These are phyloP conservation scores for Teleogryllus occipitalis DNA, from an alignment of 1,140 invertebrate genomes.

Conservation along the genomic window DNA sequence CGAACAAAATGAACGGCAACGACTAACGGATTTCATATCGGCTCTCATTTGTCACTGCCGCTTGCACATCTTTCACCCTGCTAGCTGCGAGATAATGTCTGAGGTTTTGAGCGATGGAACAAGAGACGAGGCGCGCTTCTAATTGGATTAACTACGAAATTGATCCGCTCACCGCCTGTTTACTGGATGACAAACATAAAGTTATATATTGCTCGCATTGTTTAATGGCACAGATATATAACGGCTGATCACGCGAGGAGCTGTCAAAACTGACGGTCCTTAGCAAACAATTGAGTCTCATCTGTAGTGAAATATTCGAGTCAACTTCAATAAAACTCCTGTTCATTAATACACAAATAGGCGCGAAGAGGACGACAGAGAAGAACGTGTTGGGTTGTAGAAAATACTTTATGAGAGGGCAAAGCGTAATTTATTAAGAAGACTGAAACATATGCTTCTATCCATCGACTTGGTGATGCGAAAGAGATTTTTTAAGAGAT, in stretches of 20 bases:
- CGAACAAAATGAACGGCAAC: not conserved
- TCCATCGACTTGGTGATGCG: no score
- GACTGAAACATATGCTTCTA: no score
- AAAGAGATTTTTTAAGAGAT: no score
- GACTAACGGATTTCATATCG: not conserved
- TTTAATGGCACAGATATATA: not conserved
- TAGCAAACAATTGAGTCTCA: not conserved
- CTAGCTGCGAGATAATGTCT: not conserved
- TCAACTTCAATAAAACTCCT: not conserved
- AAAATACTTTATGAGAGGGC: no score
- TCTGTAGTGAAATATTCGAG: not conserved
- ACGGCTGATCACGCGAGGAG: not conserved
- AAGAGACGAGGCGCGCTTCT: not conserved
- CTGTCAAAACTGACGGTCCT: not conserved
- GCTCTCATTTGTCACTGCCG: not conserved
- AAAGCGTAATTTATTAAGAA: no score
- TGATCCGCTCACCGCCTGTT: not conserved
- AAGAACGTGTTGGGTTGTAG: not conserved
- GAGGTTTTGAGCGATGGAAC: not conserved
- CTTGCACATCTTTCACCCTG: not conserved
- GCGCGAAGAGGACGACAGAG: no score
- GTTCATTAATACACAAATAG: not conserved
- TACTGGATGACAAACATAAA: not conserved
- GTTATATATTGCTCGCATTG: not conserved
- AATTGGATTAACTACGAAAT: slow-evolving; percentile 1